Percentiles rank a stretch among this genome's conserved stretches.
Evolutionary conservation across 2,888 invertebrate species (phyloP).

Genomic region (Tipula helvola): DNA sequence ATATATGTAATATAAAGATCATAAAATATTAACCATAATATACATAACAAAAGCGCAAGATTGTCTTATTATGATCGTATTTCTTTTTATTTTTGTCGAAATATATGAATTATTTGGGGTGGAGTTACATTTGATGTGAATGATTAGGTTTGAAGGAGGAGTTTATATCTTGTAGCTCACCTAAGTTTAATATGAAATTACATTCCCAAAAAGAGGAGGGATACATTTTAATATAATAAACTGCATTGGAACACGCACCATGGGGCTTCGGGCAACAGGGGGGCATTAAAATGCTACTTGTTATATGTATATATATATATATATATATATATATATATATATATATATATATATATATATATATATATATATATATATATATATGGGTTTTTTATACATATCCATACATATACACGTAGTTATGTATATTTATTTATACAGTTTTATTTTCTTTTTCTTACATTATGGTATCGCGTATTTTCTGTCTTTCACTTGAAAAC

Average conservation of each 20-base stretch:
- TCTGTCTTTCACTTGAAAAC: not conserved
- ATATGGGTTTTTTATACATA: not conserved
- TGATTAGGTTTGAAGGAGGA: not conserved
- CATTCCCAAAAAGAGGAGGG: not conserved
- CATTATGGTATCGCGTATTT: not conserved
- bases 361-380: not conserved
- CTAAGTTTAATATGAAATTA: not conserved
- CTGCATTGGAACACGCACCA: slow-evolving; percentile 12
- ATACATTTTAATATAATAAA: not conserved
- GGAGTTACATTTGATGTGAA: not conserved
- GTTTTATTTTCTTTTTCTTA: slow-evolving; percentile 10
- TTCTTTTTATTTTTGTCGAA: not conserved
- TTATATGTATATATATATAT: slow-evolving; percentile 9
- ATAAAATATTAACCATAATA: not conserved
- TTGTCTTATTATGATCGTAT: not conserved
- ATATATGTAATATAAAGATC: not conserved
- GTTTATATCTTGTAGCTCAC: not conserved
- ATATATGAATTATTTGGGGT: not conserved
- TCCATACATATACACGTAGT: not conserved
- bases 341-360: not conserved
- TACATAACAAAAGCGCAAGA: not conserved
- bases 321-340: not conserved
- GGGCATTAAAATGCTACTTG: slow-evolving; percentile 14
- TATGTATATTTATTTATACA: not conserved
- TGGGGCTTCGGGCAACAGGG: slow-evolving; percentile 15